Evolutionary conservation across 2,888 invertebrate species (phyloP).

Genomic region (Polyommatus iphigenia): DNA sequence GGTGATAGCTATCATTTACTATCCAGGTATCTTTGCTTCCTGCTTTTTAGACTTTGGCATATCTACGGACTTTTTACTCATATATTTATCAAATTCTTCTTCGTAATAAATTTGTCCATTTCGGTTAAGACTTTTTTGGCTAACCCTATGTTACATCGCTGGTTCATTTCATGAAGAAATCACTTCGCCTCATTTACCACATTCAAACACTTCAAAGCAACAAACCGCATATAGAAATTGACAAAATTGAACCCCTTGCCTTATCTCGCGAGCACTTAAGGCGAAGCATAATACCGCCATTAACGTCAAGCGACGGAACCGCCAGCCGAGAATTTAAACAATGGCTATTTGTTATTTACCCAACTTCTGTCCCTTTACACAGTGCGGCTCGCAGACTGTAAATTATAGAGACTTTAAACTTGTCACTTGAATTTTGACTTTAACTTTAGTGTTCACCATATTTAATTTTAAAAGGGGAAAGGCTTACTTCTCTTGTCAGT

Average conservation of each 20-base stretch:
- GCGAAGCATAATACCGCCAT: constrained; percentile 44
- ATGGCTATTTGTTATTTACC: constrained; percentile 49
- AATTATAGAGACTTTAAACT: constrained; percentile 26
- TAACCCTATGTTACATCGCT: too few relatives aligned
- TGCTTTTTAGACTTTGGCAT: too few relatives aligned
- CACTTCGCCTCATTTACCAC: neutral
- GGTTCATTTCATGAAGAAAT: too few relatives aligned
- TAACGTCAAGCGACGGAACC: constrained; percentile 47
- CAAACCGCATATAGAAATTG: neutral
- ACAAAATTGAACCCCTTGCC: constrained; percentile 35
- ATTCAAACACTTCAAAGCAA: neutral
- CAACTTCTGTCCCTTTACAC: constrained; percentile 49
- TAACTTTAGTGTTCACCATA: too few relatives aligned
- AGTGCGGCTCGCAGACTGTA: constrained; percentile 45
- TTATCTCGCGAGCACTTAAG: constrained; percentile 43
- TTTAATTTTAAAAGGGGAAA: too few relatives aligned
- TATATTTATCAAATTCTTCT: too few relatives aligned
- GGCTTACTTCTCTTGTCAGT: too few relatives aligned
- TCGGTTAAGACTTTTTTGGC: too few relatives aligned
- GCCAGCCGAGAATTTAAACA: constrained; percentile 45
- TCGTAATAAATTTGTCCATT: too few relatives aligned
- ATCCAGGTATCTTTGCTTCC: too few relatives aligned
- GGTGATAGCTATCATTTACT: too few relatives aligned
- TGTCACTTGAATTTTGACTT: constrained; percentile 17
- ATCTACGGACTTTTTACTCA: too few relatives aligned